Evolutionary conservation across 1,140 invertebrate species (phyloP).

Genomic region (Aphelinus certus): DNA sequence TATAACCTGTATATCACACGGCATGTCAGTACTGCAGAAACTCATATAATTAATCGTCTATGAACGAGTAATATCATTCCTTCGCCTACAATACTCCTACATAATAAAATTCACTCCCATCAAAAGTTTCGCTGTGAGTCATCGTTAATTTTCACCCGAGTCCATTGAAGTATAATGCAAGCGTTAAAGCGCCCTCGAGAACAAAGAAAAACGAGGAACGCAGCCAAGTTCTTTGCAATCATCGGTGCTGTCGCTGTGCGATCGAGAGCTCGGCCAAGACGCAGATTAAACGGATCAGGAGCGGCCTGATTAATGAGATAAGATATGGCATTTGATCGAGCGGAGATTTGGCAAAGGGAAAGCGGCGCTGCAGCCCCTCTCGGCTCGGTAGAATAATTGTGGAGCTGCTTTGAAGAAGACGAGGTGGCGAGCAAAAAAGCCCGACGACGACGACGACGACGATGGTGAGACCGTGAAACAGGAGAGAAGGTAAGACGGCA

Average conservation of each 20-base stretch:
- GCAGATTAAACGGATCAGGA: constrained; percentile 37
- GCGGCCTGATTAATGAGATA: constrained; percentile 39
- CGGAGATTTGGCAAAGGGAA: constrained; percentile 21
- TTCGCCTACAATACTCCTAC: too few relatives aligned
- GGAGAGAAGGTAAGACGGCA: constrained; percentile 7
- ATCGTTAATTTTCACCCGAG: too few relatives aligned
- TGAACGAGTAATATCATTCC: too few relatives aligned
- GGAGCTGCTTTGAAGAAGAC: constrained; percentile 29
- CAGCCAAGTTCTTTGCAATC: not conserved
- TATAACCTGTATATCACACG: too few relatives aligned
- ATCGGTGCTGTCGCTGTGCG: not conserved
- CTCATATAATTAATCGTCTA: too few relatives aligned
- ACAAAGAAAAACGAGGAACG: constrained; percentile 14
- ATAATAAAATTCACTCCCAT: too few relatives aligned
- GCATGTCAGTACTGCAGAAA: too few relatives aligned
- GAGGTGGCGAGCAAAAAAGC: constrained; percentile 19
- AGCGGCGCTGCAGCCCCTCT: not conserved
- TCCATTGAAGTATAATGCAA: not conserved
- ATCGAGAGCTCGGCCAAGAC: constrained; percentile 19
- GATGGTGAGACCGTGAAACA: constrained; percentile 23
- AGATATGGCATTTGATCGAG: constrained; percentile 31
- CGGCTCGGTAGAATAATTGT: constrained; percentile 26
- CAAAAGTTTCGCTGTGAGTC: too few relatives aligned
- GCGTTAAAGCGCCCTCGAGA: not conserved
- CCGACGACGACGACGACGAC: not conserved